Evolutionary conservation across 53 echinoderm and acorn worm species (phyloP), one percentile per base, ranked within the genome.

Genomic region (Temnopleurus reevesii): DNA sequence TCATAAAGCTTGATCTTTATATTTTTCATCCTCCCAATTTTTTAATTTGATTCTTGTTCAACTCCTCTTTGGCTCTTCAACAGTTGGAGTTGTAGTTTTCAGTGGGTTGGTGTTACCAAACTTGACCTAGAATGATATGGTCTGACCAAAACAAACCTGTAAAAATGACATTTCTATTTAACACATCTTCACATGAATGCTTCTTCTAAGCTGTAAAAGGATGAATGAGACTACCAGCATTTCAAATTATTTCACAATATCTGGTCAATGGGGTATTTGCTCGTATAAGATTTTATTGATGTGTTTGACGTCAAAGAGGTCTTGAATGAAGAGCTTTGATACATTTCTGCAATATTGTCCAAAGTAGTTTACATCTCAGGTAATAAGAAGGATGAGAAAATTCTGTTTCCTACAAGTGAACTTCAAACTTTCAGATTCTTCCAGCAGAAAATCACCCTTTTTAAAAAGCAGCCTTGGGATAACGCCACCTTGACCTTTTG

Each of bases 81-180:
- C 53, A 51, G 15, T 15, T 41, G 38, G 41, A 38, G 71, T 38
- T 38, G 41, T 41, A 71, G 41, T 8, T 71, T 38, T n/a, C 23
- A 71, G 71, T 19, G 41, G 71, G 71, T n/a, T 34, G 71, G 15
- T 71, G 21, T 4, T 12, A 71, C 41, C 41, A n/a, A 43, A n/a
- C n/a, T 38, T 41, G 71, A 71, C 71, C 19, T 33, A 21, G 41
- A 71, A 71, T 36, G 21, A 21, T 8, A 71, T 8, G 30, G 71
- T 71, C 71, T 38, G 41, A 27, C 41, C 71, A 71, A 71, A 71
- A 71, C 71, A 71, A 71, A 71, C 71, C 19, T 41, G 36, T 71
- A 71, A 43, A 19, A 71, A 38, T 21, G 19, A 41, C 9, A 8
- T 38, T 41, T 71, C 71, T 71, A n/a, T 41, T 21, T 8, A 0